Conservation (phyloP, 1,140 invertebrate genomes). For the Musca domestica region DNA sequence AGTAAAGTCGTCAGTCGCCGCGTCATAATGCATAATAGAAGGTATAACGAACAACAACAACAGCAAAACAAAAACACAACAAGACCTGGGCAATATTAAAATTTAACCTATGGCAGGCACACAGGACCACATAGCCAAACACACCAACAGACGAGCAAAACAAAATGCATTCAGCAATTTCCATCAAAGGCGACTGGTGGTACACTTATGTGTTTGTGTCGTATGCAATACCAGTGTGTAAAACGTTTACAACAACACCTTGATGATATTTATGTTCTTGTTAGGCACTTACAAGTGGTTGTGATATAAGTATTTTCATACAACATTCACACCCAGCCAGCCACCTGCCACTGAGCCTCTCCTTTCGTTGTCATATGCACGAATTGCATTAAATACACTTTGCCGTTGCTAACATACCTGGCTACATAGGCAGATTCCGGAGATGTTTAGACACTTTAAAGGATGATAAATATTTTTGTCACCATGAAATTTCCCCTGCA, state of each 20-base stretch:
- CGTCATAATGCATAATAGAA: constrained; percentile 7
- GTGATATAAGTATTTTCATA: neutral
- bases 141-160: too few relatives aligned
- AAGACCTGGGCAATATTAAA: constrained; percentile 5
- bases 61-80: neutral
- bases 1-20: constrained; percentile 1
- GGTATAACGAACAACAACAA: neutral
- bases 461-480: neutral
- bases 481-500: neutral
- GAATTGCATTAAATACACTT: neutral
- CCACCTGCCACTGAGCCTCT: too few relatives aligned
- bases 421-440: neutral
- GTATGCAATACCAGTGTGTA: too few relatives aligned
- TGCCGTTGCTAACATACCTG: neutral
- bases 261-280: neutral
- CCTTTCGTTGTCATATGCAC: neutral
- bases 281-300: constrained; percentile 9
- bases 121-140: too few relatives aligned
- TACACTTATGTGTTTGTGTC: too few relatives aligned
- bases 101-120: neutral
- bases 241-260: neutral
- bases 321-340: neutral
- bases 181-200: too few relatives aligned
- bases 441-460: neutral
- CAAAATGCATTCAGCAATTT: too few relatives aligned